Percentiles rank a stretch among this genome's conserved stretches.
Evolutionary conservation across 2,113 vertebrate genomes (phyloP).

Genomic region (Pterophyllum scalare): DNA sequence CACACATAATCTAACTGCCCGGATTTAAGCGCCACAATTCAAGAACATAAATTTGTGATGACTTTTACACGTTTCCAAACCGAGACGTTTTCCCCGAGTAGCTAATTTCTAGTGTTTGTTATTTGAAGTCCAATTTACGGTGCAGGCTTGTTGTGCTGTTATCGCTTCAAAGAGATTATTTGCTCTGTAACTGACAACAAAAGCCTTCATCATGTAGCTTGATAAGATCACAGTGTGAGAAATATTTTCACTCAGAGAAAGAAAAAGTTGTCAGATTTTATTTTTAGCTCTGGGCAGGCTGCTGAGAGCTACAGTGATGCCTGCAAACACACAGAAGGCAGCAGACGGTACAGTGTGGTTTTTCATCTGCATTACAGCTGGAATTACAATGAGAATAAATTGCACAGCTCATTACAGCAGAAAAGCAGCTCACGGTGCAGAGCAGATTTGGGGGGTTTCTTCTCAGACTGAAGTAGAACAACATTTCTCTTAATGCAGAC

Average conservation of each 20-base stretch:
- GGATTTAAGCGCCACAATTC: not conserved
- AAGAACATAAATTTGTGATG: not conserved
- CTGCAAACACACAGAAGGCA: not conserved
- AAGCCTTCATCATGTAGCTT: slow-evolving; percentile 3
- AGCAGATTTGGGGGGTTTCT: not conserved
- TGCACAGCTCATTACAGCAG: not conserved
- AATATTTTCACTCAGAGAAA: slow-evolving; percentile 1
- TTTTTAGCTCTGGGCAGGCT: slow-evolving; percentile 21
- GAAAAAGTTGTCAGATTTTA: slow-evolving; percentile 1
- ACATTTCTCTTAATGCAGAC: not conserved
- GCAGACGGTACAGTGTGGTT: not conserved
- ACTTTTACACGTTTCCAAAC: slow-evolving; percentile 6
- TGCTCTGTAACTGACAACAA: slow-evolving; percentile 17
- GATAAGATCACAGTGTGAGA: slow-evolving; percentile 9
- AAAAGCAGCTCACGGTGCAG: not conserved
- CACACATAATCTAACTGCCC: not conserved
- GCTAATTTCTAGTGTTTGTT: slow-evolving; percentile 22
- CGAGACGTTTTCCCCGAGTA: not conserved
- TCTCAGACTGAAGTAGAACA: not conserved
- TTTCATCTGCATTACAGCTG: not conserved
- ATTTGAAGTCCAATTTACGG: slow-evolving; percentile 14
- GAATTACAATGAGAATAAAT: not conserved
- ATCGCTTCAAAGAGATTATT: slow-evolving; percentile 19
- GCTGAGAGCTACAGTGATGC: not conserved
- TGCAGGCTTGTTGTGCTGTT: not conserved